Evolutionary conservation across 2,888 invertebrate species (phyloP).

Genomic region (Drosophila testacea): DNA sequence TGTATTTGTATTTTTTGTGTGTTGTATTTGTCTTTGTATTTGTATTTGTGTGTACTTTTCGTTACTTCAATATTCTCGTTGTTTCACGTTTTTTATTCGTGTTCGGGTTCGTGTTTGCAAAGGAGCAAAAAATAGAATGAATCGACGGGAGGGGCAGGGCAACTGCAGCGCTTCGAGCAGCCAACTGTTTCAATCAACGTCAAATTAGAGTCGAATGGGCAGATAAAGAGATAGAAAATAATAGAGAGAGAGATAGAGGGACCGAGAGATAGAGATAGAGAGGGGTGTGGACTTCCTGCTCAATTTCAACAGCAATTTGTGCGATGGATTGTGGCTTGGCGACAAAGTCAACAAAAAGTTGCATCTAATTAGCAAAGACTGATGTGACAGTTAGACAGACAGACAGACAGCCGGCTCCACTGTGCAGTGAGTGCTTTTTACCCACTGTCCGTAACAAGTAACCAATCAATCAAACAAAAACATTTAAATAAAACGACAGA

Average conservation of each 20-base stretch:
- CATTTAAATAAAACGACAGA: conserved; percentile 30
- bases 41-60: conserved; percentile 27
- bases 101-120: conserved; percentile 31
- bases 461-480: conserved; percentile 73
- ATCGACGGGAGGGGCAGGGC: conserved; percentile 37
- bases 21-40: conserved; percentile 23
- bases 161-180: conserved; percentile 41
- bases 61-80: conserved; percentile 34
- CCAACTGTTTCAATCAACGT: conserved; percentile 79
- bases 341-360: conserved; percentile 75
- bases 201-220: conserved; percentile 69
- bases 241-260: conserved; percentile 2
- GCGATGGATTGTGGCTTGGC: conserved; percentile 24
- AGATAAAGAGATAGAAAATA: background rate
- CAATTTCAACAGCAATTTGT: conserved; percentile 56
- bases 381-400: conserved; percentile 36
- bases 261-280: conserved; percentile 2
- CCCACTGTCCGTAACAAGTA: conserved; percentile 6
- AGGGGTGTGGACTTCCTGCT: conserved; percentile 34
- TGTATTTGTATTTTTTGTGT: conserved; percentile 50
- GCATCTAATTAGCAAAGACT: conserved; percentile 72
- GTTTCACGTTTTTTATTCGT: conserved; percentile 32
- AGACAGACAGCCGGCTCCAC: background rate
- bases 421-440: conserved; percentile 1
- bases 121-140: conserved; percentile 32